These are phyloP conservation scores for Atta texana DNA, from an alignment of 1,140 invertebrate genomes.

Conservation along the genomic window DNA sequence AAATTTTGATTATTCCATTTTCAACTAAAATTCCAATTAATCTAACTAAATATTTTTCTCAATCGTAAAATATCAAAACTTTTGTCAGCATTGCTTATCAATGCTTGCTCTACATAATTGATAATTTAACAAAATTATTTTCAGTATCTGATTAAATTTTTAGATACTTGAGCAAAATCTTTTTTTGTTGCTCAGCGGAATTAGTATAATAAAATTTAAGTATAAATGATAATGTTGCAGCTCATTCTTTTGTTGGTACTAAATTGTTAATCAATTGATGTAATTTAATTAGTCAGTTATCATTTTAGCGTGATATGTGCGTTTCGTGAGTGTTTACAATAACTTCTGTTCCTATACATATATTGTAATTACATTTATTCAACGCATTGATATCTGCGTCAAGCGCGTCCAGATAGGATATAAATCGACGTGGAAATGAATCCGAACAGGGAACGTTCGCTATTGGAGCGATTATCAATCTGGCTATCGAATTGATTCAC, in stretches of 20 bases:
- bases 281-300: not conserved
- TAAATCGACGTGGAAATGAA: conserved; percentile 63
- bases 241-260: not conserved
- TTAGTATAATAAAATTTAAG: not conserved
- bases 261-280: not conserved
- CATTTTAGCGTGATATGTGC: not conserved
- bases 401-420: not conserved
- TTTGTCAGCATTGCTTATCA: not conserved
- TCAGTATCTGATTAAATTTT: not conserved
- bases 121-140: not conserved
- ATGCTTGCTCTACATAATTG: no score
- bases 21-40: no score
- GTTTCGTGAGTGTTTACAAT: not conserved
- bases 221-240: not conserved
- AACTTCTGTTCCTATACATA: not conserved
- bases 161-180: not conserved
- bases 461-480: conserved; percentile 69
- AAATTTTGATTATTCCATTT: no score
- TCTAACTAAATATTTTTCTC: no score
- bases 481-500: conserved; percentile 49
- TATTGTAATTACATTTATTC: not conserved
- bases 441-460: conserved; percentile 31
- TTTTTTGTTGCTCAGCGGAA: not conserved
- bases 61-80: not conserved
- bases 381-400: not conserved